Percentiles rank a stretch among this genome's conserved stretches.
These are phyloP conservation scores for Drosophila multiciliata DNA, from an alignment of 2,888 invertebrate species.

Conservation along the genomic window DNA sequence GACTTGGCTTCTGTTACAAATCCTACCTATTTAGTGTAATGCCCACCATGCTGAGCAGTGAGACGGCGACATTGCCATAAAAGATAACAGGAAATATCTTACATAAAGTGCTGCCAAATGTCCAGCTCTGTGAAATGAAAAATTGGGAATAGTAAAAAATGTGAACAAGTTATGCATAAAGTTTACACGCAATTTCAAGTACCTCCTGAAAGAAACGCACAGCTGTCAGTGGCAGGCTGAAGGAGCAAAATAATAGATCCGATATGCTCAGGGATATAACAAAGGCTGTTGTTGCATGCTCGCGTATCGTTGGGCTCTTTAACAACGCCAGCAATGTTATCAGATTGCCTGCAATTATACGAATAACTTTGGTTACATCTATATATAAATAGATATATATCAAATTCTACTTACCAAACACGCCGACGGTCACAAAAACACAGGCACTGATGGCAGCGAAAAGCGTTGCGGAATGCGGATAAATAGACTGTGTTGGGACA, in stretches of 20 bases:
- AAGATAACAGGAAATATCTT: constrained; percentile 94
- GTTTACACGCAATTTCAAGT: constrained; percentile 35
- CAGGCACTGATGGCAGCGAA: constrained; percentile 92
- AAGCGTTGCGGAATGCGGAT: constrained; percentile 91
- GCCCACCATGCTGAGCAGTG: constrained; percentile 94
- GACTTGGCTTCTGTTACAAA: neutral
- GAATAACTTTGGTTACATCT: neutral
- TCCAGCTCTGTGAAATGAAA: constrained; percentile 87
- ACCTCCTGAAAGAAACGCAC: constrained; percentile 92
- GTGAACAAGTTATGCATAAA: too few species aligned
- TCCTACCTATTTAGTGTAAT: constrained; percentile 94
- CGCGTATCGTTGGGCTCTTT: constrained; percentile 91
- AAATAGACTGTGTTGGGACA: constrained; percentile 83
- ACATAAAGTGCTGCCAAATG: constrained; percentile 91
- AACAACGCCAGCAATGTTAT: constrained; percentile 92
- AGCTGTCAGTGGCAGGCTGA: constrained; percentile 94
- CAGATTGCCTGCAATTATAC: constrained; percentile 89
- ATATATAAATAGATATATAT: neutral
- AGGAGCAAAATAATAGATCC: constrained; percentile 93
- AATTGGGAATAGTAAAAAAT: neutral
- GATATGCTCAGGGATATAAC: constrained; percentile 94
- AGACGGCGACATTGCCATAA: constrained; percentile 95
- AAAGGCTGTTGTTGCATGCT: constrained; percentile 94
- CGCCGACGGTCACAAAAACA: constrained; percentile 91
- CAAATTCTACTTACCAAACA: constrained; percentile 88